phyloP scores from a whole-genome alignment of 2,888 invertebrate species.

The Altica lythri region DNA sequence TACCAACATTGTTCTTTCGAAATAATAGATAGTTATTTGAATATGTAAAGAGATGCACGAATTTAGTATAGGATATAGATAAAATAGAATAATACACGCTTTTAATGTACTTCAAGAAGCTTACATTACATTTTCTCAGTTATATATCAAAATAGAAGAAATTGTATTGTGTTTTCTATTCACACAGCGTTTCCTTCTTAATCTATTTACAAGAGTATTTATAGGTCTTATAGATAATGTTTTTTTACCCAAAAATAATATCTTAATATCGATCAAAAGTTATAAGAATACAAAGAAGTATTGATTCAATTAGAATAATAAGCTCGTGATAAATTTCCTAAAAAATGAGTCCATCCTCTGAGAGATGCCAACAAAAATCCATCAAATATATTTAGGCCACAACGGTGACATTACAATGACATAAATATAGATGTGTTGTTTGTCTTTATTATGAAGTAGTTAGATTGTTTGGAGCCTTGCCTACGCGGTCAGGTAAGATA shows the following conservation, averaged over 20 bases:
- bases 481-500: slow-evolving; percentile 52
- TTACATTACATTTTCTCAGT: too few species aligned
- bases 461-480: slow-evolving; percentile 49
- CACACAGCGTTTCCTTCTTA: too few species aligned
- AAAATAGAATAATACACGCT: slow-evolving; percentile 19
- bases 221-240: too few species aligned
- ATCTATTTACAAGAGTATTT: too few species aligned
- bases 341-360: slow-evolving; percentile 18
- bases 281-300: too few species aligned
- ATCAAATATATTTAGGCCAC: slow-evolving; percentile 50
- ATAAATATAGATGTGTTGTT: slow-evolving; percentile 57
- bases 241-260: too few species aligned
- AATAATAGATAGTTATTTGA: slow-evolving; percentile 24
- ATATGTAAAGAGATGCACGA: slow-evolving; percentile 25
- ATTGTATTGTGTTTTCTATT: too few species aligned
- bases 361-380: slow-evolving; percentile 21
- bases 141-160: too few species aligned
- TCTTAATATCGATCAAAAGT: too few species aligned
- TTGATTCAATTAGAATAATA: too few species aligned
- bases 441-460: slow-evolving; percentile 54
- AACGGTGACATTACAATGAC: slow-evolving; percentile 57
- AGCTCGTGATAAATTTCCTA: too few species aligned
- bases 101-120: slow-evolving; percentile 9
- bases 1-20: slow-evolving; percentile 27
- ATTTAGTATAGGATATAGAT: slow-evolving; percentile 19